These are phyloP conservation scores for Tholera decimalis DNA, from an alignment of 2,888 invertebrate genomes.

Conservation along the genomic window DNA sequence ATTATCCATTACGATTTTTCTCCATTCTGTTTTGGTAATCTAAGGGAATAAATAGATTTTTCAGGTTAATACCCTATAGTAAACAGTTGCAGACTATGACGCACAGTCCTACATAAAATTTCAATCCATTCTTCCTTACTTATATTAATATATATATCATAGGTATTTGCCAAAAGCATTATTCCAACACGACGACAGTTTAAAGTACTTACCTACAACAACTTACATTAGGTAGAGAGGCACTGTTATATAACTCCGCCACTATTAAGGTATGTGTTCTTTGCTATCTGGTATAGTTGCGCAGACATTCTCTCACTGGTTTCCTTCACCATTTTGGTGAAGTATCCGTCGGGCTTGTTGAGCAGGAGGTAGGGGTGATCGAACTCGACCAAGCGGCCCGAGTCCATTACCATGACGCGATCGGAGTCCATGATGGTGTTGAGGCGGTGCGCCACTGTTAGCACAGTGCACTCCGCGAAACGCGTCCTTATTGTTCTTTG, in stretches of 20 bases:
- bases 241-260: slow-evolving; percentile 82
- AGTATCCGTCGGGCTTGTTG: slow-evolving; percentile 91
- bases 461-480: slow-evolving; percentile 96
- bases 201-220: slow-evolving; percentile 54
- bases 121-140: neutral
- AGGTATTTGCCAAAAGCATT: slow-evolving; percentile 47
- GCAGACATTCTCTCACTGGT: slow-evolving; percentile 92
- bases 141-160: neutral
- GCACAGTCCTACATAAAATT: neutral
- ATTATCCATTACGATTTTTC: no score
- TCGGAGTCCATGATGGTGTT: slow-evolving; percentile 98
- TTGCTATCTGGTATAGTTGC: slow-evolving; percentile 85
- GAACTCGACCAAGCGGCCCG: slow-evolving; percentile 94
- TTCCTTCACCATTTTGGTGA: slow-evolving; percentile 94
- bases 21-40: no score
- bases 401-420: slow-evolving; percentile 96
- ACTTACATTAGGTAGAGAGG: slow-evolving; percentile 49
- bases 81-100: neutral
- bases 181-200: slow-evolving; percentile 53
- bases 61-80: no score
- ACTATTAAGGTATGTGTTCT: slow-evolving; percentile 83
- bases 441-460: slow-evolving; percentile 97
- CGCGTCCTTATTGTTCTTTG: slow-evolving; percentile 96
- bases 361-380: slow-evolving; percentile 93
- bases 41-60: no score